phyloP scores from a whole-genome alignment of 2,113 vertebrate species.

The Chloropsis hardwickii region DNA sequence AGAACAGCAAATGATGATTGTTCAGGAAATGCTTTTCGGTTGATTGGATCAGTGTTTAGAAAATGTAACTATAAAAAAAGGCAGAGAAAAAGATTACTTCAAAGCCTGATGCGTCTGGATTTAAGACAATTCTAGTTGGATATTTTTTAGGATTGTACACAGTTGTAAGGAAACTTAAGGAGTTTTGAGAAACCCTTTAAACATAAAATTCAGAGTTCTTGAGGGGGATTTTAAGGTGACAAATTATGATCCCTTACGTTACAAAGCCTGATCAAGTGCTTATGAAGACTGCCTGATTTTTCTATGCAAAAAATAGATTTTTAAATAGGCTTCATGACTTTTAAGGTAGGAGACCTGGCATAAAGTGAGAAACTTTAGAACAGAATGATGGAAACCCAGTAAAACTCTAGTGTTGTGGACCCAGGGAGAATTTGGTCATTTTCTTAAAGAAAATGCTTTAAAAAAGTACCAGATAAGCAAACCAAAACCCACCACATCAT shows the following conservation, averaged over 20 bases:
- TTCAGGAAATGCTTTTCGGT: not conserved
- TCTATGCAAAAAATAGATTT: not conserved
- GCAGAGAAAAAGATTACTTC: not conserved
- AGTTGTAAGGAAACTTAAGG: not conserved
- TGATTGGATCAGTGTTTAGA: not conserved
- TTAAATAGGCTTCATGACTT: not conserved
- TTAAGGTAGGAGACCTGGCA: not conserved
- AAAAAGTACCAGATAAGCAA: not conserved
- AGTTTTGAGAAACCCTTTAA: not conserved
- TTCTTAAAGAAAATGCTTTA: not conserved
- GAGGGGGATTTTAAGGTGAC: not conserved
- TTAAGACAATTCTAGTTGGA: not conserved
- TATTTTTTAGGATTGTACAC: not conserved
- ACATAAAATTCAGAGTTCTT: not conserved
- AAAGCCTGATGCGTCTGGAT: not conserved
- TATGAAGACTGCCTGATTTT: not conserved
- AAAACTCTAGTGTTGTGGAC: not conserved
- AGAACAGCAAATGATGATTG: not conserved
- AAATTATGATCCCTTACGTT: not conserved
- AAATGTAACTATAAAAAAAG: not conserved
- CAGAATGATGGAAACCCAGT: not conserved
- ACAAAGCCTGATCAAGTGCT: not conserved
- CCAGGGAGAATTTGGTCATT: not conserved
- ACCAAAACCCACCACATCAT: not conserved
- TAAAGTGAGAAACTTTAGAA: not conserved